Conservation (phyloP, 1,140 invertebrate genomes). For the Pygmarrhopalites habei region DNA sequence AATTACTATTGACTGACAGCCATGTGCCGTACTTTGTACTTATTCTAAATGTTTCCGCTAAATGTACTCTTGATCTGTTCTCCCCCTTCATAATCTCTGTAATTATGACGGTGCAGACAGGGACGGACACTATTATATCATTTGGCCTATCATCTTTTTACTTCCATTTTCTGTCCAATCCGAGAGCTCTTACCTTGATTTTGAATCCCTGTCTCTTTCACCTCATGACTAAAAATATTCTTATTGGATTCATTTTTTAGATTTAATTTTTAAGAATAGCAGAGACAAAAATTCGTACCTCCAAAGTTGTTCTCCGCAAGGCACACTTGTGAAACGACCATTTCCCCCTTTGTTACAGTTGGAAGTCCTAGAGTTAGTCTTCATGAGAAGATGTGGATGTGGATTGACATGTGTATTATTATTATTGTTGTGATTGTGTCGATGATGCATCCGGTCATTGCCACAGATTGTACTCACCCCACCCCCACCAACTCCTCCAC, state of each 20-base stretch:
- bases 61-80: too few relatives aligned
- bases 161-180: too few relatives aligned
- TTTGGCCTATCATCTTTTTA: too few relatives aligned
- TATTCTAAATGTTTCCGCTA: too few relatives aligned
- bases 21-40: too few relatives aligned
- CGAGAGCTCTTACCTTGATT: too few relatives aligned
- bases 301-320: conserved; percentile 21
- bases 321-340: conserved; percentile 3
- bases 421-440: not conserved
- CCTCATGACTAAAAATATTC: not conserved
- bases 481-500: not conserved
- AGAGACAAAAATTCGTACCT: conserved; percentile 7
- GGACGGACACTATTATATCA: too few relatives aligned
- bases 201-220: not conserved
- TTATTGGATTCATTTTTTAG: not conserved
- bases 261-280: not conserved
- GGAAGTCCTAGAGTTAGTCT: not conserved
- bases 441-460: not conserved
- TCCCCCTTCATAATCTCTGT: too few relatives aligned
- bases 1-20: too few relatives aligned
- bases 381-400: not conserved
- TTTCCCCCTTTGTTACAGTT: not conserved
- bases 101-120: too few relatives aligned
- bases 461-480: conserved; percentile 9
- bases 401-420: not conserved